These are phyloP conservation scores for Mesopsocus fuscifrons DNA, from an alignment of 2,888 invertebrate genomes.

Conservation along the genomic window DNA sequence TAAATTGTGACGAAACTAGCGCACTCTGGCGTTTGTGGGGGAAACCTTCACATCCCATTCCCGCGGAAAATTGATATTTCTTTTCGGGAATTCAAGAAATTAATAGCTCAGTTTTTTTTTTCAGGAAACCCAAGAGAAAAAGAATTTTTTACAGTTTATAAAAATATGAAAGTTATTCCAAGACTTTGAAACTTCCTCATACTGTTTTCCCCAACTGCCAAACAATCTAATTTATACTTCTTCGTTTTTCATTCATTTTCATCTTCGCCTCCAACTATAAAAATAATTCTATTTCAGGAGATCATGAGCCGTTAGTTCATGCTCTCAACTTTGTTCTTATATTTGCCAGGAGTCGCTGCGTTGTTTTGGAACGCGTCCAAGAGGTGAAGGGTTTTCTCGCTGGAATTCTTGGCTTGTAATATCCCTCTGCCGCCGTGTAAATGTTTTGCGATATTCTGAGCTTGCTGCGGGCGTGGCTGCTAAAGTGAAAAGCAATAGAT, in stretches of 20 bases:
- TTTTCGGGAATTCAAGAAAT: not conserved
- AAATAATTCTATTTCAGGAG: not conserved
- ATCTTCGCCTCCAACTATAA: not conserved
- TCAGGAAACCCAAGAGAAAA: not conserved
- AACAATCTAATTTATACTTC: not conserved
- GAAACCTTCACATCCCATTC: not conserved
- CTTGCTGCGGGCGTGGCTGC: no score
- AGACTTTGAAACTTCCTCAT: not conserved
- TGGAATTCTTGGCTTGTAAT: no score
- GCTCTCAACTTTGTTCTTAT: not conserved
- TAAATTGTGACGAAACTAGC: not conserved
- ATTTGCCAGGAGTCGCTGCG: no score
- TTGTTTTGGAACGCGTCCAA: no score
- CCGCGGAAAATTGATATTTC: not conserved
- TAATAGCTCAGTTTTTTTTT: not conserved
- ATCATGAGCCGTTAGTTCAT: not conserved
- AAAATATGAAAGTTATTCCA: not conserved
- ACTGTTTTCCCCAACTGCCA: not conserved
- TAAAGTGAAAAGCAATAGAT: no score
- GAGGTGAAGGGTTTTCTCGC: no score
- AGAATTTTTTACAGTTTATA: not conserved
- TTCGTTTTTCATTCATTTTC: not conserved
- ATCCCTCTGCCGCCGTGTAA: no score
- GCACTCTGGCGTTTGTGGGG: not conserved
- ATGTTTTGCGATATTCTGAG: no score